These are phyloP conservation scores for Aurelia coerulea DNA, from an alignment of 30 jellyfish, hydroid and myxozoan species.

Conservation along the genomic window DNA sequence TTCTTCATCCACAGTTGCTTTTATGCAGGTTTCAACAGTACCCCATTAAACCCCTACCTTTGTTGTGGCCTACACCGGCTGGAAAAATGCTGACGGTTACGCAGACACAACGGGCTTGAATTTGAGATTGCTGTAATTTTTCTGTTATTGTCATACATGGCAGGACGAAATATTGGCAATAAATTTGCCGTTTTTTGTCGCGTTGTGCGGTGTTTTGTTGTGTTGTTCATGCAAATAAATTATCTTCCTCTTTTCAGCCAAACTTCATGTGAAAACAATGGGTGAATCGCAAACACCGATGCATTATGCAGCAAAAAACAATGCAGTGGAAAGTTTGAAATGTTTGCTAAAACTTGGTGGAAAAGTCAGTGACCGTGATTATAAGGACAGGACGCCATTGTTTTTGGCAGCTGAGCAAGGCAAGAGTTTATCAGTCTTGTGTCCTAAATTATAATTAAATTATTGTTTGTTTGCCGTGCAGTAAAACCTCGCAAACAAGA, in stretches of 20 bases:
- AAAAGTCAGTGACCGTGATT: constrained; percentile 75
- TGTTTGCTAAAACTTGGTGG: constrained; percentile 79
- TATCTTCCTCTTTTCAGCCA: constrained; percentile 41
- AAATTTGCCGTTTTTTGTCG: too few relatives aligned
- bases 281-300: constrained; percentile 90
- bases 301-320: constrained; percentile 92
- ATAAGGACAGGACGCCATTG: constrained; percentile 84
- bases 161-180: too few relatives aligned
- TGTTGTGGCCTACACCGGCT: too few relatives aligned
- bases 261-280: constrained; percentile 64
- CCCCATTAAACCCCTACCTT: too few relatives aligned
- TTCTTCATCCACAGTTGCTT: too few relatives aligned
- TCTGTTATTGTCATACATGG: too few relatives aligned
- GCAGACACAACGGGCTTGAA: too few relatives aligned
- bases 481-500: background rate
- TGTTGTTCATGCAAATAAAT: too few relatives aligned
- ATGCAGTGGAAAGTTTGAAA: constrained; percentile 77
- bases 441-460: background rate
- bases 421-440: background rate
- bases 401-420: constrained; percentile 95
- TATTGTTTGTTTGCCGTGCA: background rate
- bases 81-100: too few relatives aligned
- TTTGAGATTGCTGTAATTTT: too few relatives aligned
- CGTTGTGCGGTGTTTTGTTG: too few relatives aligned
- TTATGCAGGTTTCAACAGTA: too few relatives aligned